These are phyloP conservation scores for Smittia sp. DNA, from an alignment of 2,888 invertebrate species.

Conservation along the genomic window DNA sequence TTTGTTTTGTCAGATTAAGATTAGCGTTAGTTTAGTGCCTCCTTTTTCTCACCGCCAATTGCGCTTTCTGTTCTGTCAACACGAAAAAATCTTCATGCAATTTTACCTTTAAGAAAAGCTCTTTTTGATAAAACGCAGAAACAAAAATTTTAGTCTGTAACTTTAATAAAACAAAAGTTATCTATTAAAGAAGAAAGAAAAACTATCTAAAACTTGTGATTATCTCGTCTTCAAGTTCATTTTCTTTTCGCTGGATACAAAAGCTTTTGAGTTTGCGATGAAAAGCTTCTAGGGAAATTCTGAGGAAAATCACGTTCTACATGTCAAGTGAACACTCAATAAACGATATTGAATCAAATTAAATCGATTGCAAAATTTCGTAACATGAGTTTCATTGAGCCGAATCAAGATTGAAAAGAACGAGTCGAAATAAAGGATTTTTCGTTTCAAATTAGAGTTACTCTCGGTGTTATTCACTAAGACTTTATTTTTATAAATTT, in stretches of 20 bases:
- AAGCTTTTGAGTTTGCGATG: too few relatives aligned
- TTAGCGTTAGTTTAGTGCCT: slow-evolving; percentile 16
- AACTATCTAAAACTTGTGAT: too few relatives aligned
- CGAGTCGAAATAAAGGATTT: too few relatives aligned
- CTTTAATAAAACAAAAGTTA: background rate
- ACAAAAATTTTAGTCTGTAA: background rate
- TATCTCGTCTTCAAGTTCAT: too few relatives aligned
- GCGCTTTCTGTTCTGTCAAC: background rate
- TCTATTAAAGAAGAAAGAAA: background rate
- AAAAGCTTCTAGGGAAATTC: too few relatives aligned
- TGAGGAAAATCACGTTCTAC: too few relatives aligned
- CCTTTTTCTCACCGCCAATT: background rate
- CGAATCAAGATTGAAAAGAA: too few relatives aligned
- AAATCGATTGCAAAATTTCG: too few relatives aligned
- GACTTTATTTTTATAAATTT: slow-evolving; percentile 20
- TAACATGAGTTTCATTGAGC: too few relatives aligned
- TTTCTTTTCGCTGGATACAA: background rate
- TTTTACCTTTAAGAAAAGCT: background rate
- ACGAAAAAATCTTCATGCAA: background rate
- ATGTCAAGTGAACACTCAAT: too few relatives aligned
- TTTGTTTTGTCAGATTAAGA: background rate
- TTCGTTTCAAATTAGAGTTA: background rate
- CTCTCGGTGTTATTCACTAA: slow-evolving; percentile 16
- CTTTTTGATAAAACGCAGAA: background rate
- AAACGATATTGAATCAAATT: too few relatives aligned